phyloP scores from a whole-genome alignment of 2,113 vertebrate genomes.

The Tupaia tana region DNA sequence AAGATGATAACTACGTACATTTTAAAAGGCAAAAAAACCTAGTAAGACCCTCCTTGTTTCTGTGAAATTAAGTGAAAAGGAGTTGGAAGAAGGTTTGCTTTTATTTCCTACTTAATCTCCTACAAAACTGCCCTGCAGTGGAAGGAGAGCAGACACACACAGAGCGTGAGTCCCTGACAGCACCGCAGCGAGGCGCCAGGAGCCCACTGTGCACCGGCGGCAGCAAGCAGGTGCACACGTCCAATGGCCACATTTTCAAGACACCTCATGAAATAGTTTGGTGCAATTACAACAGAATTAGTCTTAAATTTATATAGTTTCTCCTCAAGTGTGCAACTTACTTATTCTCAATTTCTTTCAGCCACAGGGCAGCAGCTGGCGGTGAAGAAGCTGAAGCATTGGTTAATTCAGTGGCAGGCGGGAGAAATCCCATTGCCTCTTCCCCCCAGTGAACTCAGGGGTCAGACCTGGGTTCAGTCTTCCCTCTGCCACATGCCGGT shows the following conservation, averaged over 20 bases:
- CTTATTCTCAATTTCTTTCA: neutral
- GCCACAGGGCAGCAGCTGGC: neutral
- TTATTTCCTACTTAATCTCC: neutral
- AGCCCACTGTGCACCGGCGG: no score
- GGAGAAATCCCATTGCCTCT: neutral
- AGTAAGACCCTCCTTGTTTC: neutral
- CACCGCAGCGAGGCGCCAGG: neutral
- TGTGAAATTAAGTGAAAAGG: neutral
- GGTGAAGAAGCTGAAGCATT: neutral
- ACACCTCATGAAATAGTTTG: slow-evolving; percentile 39
- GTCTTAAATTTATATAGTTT: neutral
- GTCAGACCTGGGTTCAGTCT: neutral
- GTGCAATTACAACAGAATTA: neutral
- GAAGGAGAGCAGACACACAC: neutral
- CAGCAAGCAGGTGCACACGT: neutral
- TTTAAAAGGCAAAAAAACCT: neutral
- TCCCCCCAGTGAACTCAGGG: neutral
- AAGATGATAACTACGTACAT: neutral
- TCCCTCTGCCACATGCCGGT: neutral
- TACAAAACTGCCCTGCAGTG: slow-evolving; percentile 3
- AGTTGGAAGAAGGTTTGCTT: neutral
- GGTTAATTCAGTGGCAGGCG: neutral
- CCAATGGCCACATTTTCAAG: neutral
- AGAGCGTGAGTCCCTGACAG: neutral
- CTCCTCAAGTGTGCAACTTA: neutral